Evolutionary conservation across 2,797 vertebrate species (phyloP).

Genomic region (Sebastes matsubarae): DNA sequence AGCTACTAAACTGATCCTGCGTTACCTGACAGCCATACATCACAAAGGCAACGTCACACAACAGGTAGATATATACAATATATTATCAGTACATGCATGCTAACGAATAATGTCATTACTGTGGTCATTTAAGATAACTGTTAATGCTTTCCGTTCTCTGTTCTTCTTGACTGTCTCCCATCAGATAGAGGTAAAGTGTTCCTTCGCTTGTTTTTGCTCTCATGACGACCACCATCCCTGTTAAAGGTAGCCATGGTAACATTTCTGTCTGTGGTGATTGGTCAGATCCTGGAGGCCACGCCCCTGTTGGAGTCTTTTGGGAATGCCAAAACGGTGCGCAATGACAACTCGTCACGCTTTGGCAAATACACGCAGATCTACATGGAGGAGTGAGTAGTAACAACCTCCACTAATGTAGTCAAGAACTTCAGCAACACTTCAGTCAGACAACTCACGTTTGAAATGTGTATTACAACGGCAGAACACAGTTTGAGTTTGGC

Average conservation of each 20-base stretch:
- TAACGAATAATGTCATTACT: neutral
- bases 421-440: neutral
- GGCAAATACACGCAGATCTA: conserved; percentile 96
- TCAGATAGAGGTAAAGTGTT: conserved; percentile 77
- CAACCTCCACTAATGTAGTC: neutral
- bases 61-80: conserved; percentile 72
- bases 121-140: neutral
- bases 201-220: neutral
- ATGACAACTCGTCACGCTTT: conserved; percentile 97
- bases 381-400: conserved; percentile 91
- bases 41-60: conserved; percentile 88
- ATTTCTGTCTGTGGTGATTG: conserved; percentile 28
- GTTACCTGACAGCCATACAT: conserved; percentile 93
- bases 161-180: neutral
- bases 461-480: neutral
- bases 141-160: neutral
- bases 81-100: conserved; percentile 14
- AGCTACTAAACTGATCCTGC: conserved; percentile 94
- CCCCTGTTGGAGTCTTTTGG: conserved; percentile 96
- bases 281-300: conserved; percentile 94
- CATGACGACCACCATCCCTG: neutral
- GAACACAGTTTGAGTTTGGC: neutral
- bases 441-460: neutral
- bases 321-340: conserved; percentile 97
- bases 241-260: conserved; percentile 9